phyloP scores from a whole-genome alignment of 2,888 invertebrate species.

The Drosophila paranaensis region DNA sequence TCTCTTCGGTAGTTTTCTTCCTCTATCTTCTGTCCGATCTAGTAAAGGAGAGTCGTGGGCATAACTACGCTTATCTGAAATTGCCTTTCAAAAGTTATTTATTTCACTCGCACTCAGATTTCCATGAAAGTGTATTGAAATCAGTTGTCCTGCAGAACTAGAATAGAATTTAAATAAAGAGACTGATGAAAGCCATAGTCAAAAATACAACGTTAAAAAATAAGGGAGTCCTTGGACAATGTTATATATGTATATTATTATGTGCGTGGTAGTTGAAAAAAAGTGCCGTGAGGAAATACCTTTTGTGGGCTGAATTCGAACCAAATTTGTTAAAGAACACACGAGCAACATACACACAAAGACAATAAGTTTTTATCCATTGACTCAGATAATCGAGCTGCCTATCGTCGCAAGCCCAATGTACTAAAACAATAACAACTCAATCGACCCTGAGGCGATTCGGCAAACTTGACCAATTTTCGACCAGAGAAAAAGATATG shows the following conservation, averaged over 20 bases:
- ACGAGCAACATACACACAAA: slow-evolving; percentile 4
- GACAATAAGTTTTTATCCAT: slow-evolving; percentile 9
- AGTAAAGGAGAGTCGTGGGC: too few relatives aligned
- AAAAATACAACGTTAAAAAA: neutral
- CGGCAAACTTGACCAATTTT: slow-evolving; percentile 50
- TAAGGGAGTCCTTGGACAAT: neutral
- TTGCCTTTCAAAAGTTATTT: too few relatives aligned
- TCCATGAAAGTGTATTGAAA: too few relatives aligned
- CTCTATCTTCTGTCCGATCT: too few relatives aligned
- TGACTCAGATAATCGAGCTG: slow-evolving; percentile 33
- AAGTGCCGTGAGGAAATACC: neutral
- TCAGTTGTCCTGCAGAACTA: too few relatives aligned
- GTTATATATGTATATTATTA: neutral
- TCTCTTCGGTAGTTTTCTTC: too few relatives aligned
- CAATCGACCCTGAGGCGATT: slow-evolving; percentile 47
- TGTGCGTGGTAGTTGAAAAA: neutral
- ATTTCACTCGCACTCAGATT: too few relatives aligned
- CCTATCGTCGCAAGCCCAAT: slow-evolving; percentile 11
- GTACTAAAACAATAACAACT: slow-evolving; percentile 30
- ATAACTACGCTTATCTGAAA: too few relatives aligned
- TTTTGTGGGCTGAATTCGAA: slow-evolving; percentile 56
- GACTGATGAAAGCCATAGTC: neutral
- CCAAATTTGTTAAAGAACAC: slow-evolving; percentile 70
- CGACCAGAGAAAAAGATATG: slow-evolving; percentile 83
- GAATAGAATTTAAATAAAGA: too few relatives aligned